A percentile compares a stretch with the other conserved stretches of the same genome.
phyloP scores from a whole-genome alignment of 2,888 invertebrate genomes.

The Metopia argyrocephala region DNA sequence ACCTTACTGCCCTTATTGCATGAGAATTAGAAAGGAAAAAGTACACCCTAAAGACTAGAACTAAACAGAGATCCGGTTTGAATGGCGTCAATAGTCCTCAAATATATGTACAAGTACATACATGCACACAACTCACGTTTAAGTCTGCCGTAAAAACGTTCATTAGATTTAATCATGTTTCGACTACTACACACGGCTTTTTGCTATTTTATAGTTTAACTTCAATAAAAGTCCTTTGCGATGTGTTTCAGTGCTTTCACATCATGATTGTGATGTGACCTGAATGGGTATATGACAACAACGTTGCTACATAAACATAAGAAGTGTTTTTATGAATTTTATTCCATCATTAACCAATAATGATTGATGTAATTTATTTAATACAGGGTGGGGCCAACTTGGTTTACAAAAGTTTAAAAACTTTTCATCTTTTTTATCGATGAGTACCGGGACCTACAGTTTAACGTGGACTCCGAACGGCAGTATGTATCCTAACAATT shows the following conservation, averaged over 20 bases:
- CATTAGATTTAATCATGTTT: constrained; percentile 36
- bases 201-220: constrained; percentile 33
- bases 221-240: constrained; percentile 2
- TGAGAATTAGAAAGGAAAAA: not conserved
- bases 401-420: too few relatives aligned
- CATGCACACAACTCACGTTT: not conserved
- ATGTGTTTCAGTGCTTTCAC: not conserved
- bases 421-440: too few relatives aligned
- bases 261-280: constrained; percentile 9
- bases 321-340: not conserved
- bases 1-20: not conserved
- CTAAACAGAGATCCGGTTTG: constrained; percentile 3
- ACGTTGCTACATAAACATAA: not conserved
- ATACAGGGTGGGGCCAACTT: too few relatives aligned
- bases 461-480: too few relatives aligned
- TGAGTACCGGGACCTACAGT: too few relatives aligned
- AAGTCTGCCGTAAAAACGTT: not conserved
- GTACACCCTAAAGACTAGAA: not conserved
- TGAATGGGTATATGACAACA: constrained; percentile 18
- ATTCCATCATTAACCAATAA: constrained; percentile 50
- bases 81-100: constrained; percentile 28
- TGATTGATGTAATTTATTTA: too few relatives aligned
- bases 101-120: not conserved
- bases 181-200: constrained; percentile 9
- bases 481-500: too few relatives aligned